A percentile compares a stretch with the other conserved stretches of the same genome.
phyloP scores from a whole-genome alignment of 2,888 invertebrate species.

The Netelia virgata region DNA sequence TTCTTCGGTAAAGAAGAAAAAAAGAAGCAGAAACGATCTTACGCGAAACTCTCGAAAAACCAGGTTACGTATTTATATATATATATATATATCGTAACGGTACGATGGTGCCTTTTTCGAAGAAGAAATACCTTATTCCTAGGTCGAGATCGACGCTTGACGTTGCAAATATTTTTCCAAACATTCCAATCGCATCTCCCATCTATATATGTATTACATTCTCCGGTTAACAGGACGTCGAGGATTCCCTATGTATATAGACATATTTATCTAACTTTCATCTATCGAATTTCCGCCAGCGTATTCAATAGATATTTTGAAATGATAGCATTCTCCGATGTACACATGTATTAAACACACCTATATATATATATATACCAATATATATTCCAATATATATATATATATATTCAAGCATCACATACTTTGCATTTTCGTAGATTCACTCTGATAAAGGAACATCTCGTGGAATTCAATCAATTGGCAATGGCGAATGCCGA shows the following conservation, averaged over 20 bases:
- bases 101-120: constrained; percentile 48
- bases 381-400: not conserved
- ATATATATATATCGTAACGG: constrained; percentile 29
- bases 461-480: constrained; percentile 99
- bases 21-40: constrained; percentile 51
- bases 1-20: constrained; percentile 52
- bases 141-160: constrained; percentile 61
- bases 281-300: constrained; percentile 43
- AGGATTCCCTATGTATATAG: constrained; percentile 12
- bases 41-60: constrained; percentile 34
- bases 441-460: constrained; percentile 97
- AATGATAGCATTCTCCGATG: constrained; percentile 2
- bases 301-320: constrained; percentile 40
- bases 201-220: constrained; percentile 12
- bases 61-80: not conserved
- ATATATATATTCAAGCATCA: constrained; percentile 20
- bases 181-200: constrained; percentile 52
- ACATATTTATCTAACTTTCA: not conserved
- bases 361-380: too few species aligned
- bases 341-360: not conserved
- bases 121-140: constrained; percentile 59
- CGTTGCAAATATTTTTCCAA: constrained; percentile 63
- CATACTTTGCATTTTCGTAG: constrained; percentile 86
- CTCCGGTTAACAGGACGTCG: constrained; percentile 23
- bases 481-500: constrained; percentile 99